phyloP scores from a whole-genome alignment of 2,797 vertebrate genomes.

The Cynopterus sphinx region DNA sequence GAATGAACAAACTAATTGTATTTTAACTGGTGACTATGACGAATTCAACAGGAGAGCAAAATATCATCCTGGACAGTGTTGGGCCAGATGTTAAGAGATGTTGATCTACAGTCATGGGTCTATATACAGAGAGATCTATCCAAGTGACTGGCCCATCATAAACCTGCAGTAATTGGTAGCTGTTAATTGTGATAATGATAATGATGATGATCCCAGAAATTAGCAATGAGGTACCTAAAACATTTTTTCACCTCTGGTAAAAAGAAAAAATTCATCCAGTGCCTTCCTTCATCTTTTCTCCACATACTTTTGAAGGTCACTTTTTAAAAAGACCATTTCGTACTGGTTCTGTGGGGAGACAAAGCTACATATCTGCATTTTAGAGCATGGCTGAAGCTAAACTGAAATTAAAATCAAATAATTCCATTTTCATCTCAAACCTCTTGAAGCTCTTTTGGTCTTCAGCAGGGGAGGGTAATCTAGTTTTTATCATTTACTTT shows the following conservation, averaged over 20 bases:
- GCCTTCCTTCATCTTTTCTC: background rate
- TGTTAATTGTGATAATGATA: background rate
- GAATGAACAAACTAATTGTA: background rate
- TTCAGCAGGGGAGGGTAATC: slow-evolving; percentile 20
- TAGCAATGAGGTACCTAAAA: background rate
- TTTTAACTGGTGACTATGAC: background rate
- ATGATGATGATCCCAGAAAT: background rate
- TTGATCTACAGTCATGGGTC: background rate
- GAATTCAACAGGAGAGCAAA: background rate
- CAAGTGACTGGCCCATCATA: background rate
- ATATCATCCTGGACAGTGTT: background rate
- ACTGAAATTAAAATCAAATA: slow-evolving; percentile 65
- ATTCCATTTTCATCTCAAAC: slow-evolving; percentile 56
- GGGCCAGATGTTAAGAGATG: background rate
- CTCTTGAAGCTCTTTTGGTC: slow-evolving; percentile 67
- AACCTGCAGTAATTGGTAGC: background rate
- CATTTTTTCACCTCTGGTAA: background rate
- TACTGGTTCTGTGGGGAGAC: background rate
- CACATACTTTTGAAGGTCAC: background rate
- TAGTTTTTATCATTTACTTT: slow-evolving; percentile 66
- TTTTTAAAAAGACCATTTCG: slow-evolving; percentile 6
- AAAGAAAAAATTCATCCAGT: background rate
- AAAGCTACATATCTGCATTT: slow-evolving; percentile 26
- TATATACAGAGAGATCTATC: background rate
- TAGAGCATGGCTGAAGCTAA: background rate